phyloP scores from a whole-genome alignment of 2,888 invertebrate genomes.

The Galeopsomyia nigrocyanea region DNA sequence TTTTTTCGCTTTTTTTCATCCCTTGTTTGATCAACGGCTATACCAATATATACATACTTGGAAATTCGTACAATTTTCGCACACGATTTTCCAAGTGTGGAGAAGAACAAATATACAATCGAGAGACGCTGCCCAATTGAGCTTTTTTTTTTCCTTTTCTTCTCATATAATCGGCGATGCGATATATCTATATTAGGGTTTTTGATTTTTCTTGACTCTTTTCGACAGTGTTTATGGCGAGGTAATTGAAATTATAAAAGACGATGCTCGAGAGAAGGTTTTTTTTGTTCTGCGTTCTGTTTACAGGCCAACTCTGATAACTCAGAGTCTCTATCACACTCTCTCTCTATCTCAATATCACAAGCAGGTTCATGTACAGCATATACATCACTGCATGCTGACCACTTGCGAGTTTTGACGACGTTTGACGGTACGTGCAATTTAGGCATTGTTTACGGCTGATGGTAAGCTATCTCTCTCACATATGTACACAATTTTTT shows the following conservation, averaged over 20 bases:
- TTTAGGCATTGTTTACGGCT: not conserved
- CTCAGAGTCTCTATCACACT: no score
- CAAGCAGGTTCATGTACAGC: not conserved
- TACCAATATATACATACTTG: no score
- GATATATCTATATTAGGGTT: no score
- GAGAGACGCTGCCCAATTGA: conserved; percentile 54
- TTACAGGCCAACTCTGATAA: conserved; percentile 37
- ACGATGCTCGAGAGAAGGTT: conserved; percentile 46
- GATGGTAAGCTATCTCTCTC: conserved; percentile 35
- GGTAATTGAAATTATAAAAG: conserved; percentile 26
- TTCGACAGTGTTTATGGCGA: not conserved
- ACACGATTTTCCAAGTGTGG: not conserved
- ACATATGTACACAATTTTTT: no score
- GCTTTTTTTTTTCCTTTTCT: conserved; percentile 8
- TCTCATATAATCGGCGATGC: not conserved
- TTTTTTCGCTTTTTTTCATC: no score
- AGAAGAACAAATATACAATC: not conserved
- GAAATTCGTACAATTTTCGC: no score
- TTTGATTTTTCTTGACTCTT: not conserved
- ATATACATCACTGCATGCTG: no score
- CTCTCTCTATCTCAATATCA: not conserved
- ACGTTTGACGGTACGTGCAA: not conserved
- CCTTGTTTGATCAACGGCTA: no score
- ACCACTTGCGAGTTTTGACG: no score
- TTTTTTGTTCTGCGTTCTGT: conserved; percentile 43